Evolutionary conservation across 2,888 invertebrate genomes (phyloP).

Genomic region (Eugnorisma glareosa): DNA sequence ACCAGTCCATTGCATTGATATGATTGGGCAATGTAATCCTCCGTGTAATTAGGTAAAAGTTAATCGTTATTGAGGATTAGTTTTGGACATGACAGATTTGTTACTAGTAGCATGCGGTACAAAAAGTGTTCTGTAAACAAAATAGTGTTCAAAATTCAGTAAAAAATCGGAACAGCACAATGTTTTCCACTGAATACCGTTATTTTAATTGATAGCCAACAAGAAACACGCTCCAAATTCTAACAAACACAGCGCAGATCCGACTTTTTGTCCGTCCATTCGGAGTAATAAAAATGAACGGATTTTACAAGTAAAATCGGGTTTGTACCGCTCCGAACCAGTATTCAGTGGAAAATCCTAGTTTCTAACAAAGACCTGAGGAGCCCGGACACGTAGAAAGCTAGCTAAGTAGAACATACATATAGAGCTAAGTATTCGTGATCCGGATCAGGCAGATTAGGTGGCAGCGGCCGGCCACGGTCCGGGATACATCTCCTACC

Average conservation of each 20-base stretch:
- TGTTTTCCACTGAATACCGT: slow-evolving; percentile 30
- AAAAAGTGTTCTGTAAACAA: neutral
- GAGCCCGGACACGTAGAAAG: slow-evolving; percentile 62
- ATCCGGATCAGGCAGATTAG: slow-evolving; percentile 89
- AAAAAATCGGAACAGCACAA: neutral
- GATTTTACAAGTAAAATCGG: slow-evolving; percentile 65
- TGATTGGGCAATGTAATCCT: slow-evolving; percentile 70
- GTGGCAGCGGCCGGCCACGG: slow-evolving; percentile 86
- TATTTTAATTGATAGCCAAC: slow-evolving; percentile 47
- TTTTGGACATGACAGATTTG: slow-evolving; percentile 18
- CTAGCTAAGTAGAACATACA: slow-evolving; percentile 74
- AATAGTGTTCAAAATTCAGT: neutral
- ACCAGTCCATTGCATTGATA: slow-evolving; percentile 68
- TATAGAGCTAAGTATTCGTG: slow-evolving; percentile 78
- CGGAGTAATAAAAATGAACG: slow-evolving; percentile 62
- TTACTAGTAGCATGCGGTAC: neutral
- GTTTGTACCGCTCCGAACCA: slow-evolving; percentile 59
- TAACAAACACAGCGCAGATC: slow-evolving; percentile 45
- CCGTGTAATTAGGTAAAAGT: slow-evolving; percentile 70
- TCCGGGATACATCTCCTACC: slow-evolving; percentile 86
- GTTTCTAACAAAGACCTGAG: slow-evolving; percentile 77
- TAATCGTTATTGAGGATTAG: slow-evolving; percentile 58
- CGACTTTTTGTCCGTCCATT: slow-evolving; percentile 60
- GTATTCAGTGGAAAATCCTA: slow-evolving; percentile 68
- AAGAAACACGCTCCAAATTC: slow-evolving; percentile 26